phyloP scores from a whole-genome alignment of 2,888 invertebrate species.

The Syrphus vitripennis region DNA sequence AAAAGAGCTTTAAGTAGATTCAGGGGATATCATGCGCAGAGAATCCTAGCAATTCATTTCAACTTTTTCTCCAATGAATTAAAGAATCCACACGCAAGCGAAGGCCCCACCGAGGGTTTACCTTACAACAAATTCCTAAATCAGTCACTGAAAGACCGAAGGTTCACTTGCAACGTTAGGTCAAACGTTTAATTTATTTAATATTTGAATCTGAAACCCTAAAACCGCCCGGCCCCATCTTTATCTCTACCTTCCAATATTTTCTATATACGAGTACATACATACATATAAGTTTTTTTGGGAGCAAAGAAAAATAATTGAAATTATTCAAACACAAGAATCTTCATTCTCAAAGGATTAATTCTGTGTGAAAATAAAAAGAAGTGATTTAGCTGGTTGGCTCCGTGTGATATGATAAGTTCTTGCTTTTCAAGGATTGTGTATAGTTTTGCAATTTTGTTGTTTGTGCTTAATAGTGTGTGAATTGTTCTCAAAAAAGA shows the following conservation, averaged over 20 bases:
- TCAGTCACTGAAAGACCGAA: slow-evolving; percentile 56
- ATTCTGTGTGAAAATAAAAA: slow-evolving; percentile 30
- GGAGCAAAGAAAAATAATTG: not conserved
- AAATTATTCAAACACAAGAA: not conserved
- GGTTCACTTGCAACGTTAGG: slow-evolving; percentile 47
- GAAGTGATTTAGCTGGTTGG: slow-evolving; percentile 9
- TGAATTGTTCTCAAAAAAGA: slow-evolving; percentile 34
- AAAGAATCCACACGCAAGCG: slow-evolving; percentile 10
- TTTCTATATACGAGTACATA: not conserved
- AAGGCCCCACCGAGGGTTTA: slow-evolving; percentile 17
- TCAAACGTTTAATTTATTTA: slow-evolving; percentile 1
- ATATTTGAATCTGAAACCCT: not conserved
- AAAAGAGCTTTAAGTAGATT: slow-evolving; percentile 20
- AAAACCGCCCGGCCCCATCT: slow-evolving; percentile 11
- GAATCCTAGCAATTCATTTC: not conserved
- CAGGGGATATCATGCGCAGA: slow-evolving; percentile 54
- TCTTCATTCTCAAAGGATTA: slow-evolving; percentile 36
- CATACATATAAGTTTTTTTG: not conserved
- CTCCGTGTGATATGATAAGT: not conserved
- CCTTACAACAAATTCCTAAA: slow-evolving; percentile 54
- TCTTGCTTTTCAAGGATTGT: slow-evolving; percentile 14
- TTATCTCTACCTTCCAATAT: not conserved
- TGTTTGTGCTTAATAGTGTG: slow-evolving; percentile 22
- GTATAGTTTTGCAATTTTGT: slow-evolving; percentile 10
- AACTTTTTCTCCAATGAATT: slow-evolving; percentile 50